Evolutionary conservation across 2,888 invertebrate species (phyloP).

Genomic region (Graphium colonna): DNA sequence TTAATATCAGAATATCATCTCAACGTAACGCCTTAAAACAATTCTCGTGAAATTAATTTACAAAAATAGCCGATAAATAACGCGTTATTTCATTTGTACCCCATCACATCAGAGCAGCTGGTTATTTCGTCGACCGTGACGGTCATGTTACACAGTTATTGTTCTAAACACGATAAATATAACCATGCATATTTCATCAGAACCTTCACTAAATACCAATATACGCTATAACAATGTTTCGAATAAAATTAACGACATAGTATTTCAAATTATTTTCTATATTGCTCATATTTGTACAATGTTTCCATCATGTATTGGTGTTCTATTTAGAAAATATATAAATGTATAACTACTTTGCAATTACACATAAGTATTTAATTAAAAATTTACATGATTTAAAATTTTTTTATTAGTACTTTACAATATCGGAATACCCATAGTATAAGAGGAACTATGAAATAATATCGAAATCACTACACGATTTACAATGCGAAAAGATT

Average conservation of each 20-base stretch:
- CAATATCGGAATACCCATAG: slow-evolving; percentile 54
- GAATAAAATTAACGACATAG: slow-evolving; percentile 64
- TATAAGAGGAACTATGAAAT: slow-evolving; percentile 59
- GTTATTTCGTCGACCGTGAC: slow-evolving; percentile 43
- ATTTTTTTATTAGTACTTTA: slow-evolving; percentile 56
- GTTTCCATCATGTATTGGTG: slow-evolving; percentile 77
- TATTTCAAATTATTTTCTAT: slow-evolving; percentile 69
- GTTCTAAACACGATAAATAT: slow-evolving; percentile 23
- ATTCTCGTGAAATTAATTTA: slow-evolving; percentile 48
- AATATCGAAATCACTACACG: slow-evolving; percentile 41
- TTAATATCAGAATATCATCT: slow-evolving; percentile 67
- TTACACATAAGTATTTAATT: slow-evolving; percentile 55
- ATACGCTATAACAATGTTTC: slow-evolving; percentile 66
- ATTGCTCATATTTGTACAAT: slow-evolving; percentile 80
- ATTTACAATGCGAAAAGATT: slow-evolving; percentile 16
- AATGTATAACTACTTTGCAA: slow-evolving; percentile 54
- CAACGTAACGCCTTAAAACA: slow-evolving; percentile 42
- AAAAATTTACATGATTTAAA: slow-evolving; percentile 49
- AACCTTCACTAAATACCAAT: slow-evolving; percentile 56
- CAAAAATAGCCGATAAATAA: slow-evolving; percentile 62
- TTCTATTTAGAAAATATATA: slow-evolving; percentile 71
- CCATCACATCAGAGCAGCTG: slow-evolving; percentile 75
- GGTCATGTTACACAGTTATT: slow-evolving; percentile 32
- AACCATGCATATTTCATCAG: slow-evolving; percentile 40
- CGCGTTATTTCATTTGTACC: slow-evolving; percentile 64